Evolutionary conservation across 2,888 invertebrate species (phyloP).

Genomic region (Cataglyphis cursor): DNA sequence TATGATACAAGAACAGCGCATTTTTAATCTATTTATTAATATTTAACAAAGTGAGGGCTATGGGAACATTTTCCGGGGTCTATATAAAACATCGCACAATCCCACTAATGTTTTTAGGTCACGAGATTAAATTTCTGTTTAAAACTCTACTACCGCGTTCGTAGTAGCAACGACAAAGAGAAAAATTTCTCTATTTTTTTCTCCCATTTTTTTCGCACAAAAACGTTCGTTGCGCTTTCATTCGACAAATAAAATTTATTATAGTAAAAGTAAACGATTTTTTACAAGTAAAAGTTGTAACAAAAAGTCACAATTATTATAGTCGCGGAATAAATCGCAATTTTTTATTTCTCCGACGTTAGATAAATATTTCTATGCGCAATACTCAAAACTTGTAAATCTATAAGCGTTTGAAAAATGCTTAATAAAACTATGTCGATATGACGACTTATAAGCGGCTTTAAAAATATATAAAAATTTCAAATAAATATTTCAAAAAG

Average conservation of each 20-base stretch:
- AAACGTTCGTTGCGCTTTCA: conserved; percentile 3
- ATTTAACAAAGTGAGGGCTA: conserved; percentile 19
- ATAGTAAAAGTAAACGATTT: background rate
- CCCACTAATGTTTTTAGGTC: conserved; percentile 37
- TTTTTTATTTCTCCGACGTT: background rate
- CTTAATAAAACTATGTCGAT: background rate
- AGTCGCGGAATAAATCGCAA: background rate
- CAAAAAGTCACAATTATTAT: background rate
- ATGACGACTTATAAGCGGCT: background rate
- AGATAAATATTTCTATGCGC: background rate
- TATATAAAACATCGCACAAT: conserved; percentile 15
- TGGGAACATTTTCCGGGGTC: conserved; percentile 8
- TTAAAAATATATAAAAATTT: background rate
- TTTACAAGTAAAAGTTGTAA: background rate
- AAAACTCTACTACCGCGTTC: background rate
- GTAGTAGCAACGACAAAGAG: conserved; percentile 13
- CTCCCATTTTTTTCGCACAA: background rate
- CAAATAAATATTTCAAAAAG: background rate
- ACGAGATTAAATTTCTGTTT: conserved; percentile 39
- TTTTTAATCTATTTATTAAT: conserved; percentile 35
- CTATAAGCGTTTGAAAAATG: background rate
- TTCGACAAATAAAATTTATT: background rate
- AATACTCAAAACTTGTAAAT: background rate
- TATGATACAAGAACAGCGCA: background rate
- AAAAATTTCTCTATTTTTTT: background rate